Conservation (phyloP, 2,113 vertebrate species). For the Tautogolabrus adspersus region DNA sequence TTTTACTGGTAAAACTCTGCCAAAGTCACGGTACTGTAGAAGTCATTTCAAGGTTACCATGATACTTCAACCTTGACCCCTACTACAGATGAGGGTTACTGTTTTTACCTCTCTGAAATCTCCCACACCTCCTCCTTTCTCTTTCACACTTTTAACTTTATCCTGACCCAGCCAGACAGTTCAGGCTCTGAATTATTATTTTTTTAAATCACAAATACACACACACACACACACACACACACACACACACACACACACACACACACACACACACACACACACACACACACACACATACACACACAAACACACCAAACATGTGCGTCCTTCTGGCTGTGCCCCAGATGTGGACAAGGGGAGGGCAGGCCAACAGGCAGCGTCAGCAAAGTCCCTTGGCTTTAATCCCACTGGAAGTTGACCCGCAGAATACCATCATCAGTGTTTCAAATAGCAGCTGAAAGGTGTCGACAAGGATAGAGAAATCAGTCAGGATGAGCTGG, state of each 20-base stretch:
- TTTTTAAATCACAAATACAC: not conserved
- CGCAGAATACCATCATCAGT: slow-evolving; percentile 38
- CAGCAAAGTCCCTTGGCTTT: slow-evolving; percentile 63
- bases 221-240: slow-evolving; percentile 8
- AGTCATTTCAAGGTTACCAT: slow-evolving; percentile 49
- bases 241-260: slow-evolving; percentile 11
- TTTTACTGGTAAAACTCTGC: not conserved
- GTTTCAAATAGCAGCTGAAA: slow-evolving; percentile 42
- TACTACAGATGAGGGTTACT: slow-evolving; percentile 23
- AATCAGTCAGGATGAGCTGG: slow-evolving; percentile 1
- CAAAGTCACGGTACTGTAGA: slow-evolving; percentile 30
- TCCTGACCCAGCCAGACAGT: slow-evolving; percentile 55
- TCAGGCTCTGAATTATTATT: slow-evolving; percentile 24
- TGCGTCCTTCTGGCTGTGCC: slow-evolving; percentile 24
- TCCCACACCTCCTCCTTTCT: slow-evolving; percentile 32
- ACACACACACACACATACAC: not conserved
- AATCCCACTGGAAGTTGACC: slow-evolving; percentile 51
- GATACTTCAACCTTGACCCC: slow-evolving; percentile 52
- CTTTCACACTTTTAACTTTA: slow-evolving; percentile 60
- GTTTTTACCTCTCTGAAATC: slow-evolving; percentile 38
- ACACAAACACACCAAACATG: slow-evolving; percentile 17
- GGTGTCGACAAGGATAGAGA: slow-evolving; percentile 3
- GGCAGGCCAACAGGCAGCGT: slow-evolving; percentile 36
- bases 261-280: slow-evolving; percentile 7
- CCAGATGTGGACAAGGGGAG: slow-evolving; percentile 54